A percentile compares a stretch with the other conserved stretches of the same genome.
These are phyloP conservation scores for Centrocercus urophasianus DNA, from an alignment of 2,113 vertebrate genomes.

Conservation along the genomic window DNA sequence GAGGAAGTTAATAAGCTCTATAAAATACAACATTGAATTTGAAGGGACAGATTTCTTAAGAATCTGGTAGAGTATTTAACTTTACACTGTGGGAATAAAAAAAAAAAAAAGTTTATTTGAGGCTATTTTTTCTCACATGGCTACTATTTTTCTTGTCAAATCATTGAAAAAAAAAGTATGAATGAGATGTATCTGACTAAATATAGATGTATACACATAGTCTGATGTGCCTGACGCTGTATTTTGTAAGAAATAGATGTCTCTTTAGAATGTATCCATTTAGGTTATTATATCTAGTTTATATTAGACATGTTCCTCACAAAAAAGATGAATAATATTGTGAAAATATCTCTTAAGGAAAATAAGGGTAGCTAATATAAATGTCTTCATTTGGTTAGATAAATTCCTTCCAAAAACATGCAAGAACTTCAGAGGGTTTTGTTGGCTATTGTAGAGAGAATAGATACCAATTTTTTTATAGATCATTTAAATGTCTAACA, in stretches of 20 bases:
- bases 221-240: background rate
- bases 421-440: background rate
- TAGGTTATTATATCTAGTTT: background rate
- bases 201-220: background rate
- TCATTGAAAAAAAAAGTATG: background rate
- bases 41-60: background rate
- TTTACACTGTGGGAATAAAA: background rate
- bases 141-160: background rate
- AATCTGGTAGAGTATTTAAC: fast-evolving
- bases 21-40: background rate
- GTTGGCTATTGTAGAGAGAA: background rate
- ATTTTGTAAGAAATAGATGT: background rate
- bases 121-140: background rate
- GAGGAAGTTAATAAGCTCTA: background rate
- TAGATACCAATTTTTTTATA: background rate
- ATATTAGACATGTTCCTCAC: background rate
- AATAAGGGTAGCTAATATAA: background rate
- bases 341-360: background rate
- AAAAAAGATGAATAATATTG: background rate
- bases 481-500: background rate
- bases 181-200: background rate
- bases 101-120: background rate
- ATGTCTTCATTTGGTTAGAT: background rate
- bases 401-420: background rate
- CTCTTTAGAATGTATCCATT: background rate